Evolutionary conservation across 2,113 vertebrate genomes (phyloP).

Genomic region (Crotalus viridis): DNA sequence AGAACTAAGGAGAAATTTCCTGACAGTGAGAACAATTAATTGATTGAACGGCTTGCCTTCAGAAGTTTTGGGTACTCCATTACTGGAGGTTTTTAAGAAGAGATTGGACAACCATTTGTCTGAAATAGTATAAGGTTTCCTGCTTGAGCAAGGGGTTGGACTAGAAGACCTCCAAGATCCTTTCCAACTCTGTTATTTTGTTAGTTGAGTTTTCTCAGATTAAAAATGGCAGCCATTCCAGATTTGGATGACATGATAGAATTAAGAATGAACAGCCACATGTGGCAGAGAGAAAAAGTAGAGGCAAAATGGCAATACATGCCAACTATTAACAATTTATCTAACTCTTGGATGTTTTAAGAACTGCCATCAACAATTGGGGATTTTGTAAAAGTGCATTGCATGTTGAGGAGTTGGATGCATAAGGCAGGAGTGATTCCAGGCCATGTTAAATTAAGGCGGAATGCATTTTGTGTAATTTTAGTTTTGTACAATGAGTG

Average conservation of each 20-base stretch:
- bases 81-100: no score
- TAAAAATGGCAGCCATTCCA: neutral
- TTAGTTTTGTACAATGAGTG: neutral
- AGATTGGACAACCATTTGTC: no score
- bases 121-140: no score
- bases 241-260: neutral
- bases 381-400: neutral
- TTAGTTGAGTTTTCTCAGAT: neutral
- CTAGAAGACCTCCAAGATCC: neutral
- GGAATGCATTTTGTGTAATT: neutral
- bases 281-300: neutral
- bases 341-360: neutral
- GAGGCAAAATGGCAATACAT: neutral
- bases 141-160: neutral
- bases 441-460: neutral
- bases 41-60: no score
- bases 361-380: neutral
- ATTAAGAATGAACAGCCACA: neutral
- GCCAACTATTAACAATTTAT: neutral
- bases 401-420: neutral
- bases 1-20: no score
- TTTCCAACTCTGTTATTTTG: neutral
- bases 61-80: no score
- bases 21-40: no score
- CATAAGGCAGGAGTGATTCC: neutral